A percentile compares a stretch with the other conserved stretches of the same genome.
phyloP scores from a whole-genome alignment of 2,797 vertebrate genomes.

The Linurgus olivaceus region DNA sequence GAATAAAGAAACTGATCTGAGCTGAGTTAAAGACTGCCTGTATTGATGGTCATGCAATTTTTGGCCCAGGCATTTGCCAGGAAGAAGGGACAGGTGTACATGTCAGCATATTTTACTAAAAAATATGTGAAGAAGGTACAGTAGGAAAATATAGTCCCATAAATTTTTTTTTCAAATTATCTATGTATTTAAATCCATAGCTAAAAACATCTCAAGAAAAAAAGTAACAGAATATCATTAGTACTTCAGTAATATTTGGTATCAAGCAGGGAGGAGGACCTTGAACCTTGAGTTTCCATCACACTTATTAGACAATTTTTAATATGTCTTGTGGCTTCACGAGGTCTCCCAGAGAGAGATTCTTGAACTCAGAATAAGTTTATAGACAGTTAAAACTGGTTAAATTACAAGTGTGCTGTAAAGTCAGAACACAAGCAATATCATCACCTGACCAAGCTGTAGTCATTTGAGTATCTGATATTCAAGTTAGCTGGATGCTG shows the following conservation, averaged over 20 bases:
- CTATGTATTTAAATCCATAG: neutral
- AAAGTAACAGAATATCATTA: neutral
- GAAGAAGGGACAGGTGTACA: neutral
- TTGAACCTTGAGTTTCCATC: neutral
- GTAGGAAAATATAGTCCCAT: neutral
- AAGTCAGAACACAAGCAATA: neutral
- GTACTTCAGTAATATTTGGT: neutral
- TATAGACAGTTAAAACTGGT: neutral
- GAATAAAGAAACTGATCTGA: neutral
- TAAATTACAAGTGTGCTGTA: neutral
- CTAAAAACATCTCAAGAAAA: neutral
- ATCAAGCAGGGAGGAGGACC: neutral
- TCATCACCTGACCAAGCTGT: neutral
- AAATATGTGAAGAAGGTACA: neutral
- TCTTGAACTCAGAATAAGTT: neutral
- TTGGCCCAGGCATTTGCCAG: neutral
- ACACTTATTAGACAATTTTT: neutral
- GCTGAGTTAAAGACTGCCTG: neutral
- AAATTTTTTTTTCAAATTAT: neutral
- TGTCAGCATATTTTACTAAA: neutral
- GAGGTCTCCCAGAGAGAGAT: neutral
- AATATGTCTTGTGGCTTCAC: neutral
- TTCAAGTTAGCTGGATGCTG: constrained; percentile 20
- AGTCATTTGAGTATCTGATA: constrained; percentile 15
- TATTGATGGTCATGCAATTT: neutral